A percentile compares a stretch with the other conserved stretches of the same genome.
Evolutionary conservation across 2,888 invertebrate species (phyloP).

Genomic region (Brenthis daphne): DNA sequence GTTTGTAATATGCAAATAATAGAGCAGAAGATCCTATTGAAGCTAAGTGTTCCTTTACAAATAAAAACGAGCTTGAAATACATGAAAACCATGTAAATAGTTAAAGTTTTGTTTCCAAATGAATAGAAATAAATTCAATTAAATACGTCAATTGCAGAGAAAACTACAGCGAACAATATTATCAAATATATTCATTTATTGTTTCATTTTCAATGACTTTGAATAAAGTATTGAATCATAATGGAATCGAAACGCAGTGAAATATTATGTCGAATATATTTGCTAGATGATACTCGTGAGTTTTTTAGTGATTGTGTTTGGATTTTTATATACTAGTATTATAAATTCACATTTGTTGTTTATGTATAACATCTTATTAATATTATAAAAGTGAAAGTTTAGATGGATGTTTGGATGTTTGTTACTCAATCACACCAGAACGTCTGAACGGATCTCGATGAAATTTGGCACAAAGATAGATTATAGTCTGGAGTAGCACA

Average conservation of each 20-base stretch:
- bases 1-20: too few species aligned
- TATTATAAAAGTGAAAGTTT: too few species aligned
- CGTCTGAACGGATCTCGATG: too few species aligned
- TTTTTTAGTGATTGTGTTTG: not conserved
- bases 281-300: not conserved
- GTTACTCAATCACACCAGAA: too few species aligned
- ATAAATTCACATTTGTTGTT: too few species aligned
- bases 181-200: constrained; percentile 6
- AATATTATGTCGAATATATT: constrained; percentile 30
- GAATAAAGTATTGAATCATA: constrained; percentile 29
- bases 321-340: too few species aligned
- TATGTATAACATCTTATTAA: too few species aligned
- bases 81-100: not conserved
- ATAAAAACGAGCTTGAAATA: not conserved
- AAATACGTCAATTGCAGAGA: constrained; percentile 21
- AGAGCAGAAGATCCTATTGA: too few species aligned
- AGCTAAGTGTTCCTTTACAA: too few species aligned
- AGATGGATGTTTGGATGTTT: too few species aligned
- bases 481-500: too few species aligned
- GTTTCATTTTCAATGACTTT: constrained; percentile 20
- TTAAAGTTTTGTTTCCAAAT: not conserved
- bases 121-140: constrained; percentile 14
- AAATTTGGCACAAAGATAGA: too few species aligned
- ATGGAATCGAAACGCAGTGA: constrained; percentile 34
- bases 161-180: constrained; percentile 14